Conservation (phyloP, 1,140 invertebrate genomes). For the Halesus radiatus region DNA sequence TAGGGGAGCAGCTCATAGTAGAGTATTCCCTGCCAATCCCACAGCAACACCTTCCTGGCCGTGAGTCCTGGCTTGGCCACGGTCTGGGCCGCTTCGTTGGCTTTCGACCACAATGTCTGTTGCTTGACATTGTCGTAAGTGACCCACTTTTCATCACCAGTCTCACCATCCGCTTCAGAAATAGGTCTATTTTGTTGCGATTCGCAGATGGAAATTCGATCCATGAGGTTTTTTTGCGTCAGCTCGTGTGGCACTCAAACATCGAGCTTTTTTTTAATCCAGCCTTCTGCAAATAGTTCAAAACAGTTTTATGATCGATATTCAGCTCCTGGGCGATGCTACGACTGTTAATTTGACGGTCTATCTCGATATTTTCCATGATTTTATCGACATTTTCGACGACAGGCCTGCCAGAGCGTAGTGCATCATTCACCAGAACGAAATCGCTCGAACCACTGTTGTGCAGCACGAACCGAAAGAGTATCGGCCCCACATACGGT, state of each 20-base stretch:
- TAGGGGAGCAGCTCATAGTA: constrained; percentile 10
- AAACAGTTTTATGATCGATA: constrained; percentile 12
- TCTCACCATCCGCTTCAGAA: constrained; percentile 16
- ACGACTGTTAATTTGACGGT: constrained; percentile 13
- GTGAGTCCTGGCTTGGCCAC: background rate
- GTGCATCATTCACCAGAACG: constrained; percentile 15
- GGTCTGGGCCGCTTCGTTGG: no score
- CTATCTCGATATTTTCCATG: constrained; percentile 23
- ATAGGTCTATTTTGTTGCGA: constrained; percentile 21
- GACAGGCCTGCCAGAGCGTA: constrained; percentile 18
- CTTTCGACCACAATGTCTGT: no score
- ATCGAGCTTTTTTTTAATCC: constrained; percentile 15
- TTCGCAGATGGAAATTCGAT: constrained; percentile 18
- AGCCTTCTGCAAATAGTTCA: constrained; percentile 8
- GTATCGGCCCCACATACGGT: no score
- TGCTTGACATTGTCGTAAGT: no score
- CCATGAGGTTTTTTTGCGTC: constrained; percentile 26
- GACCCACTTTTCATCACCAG: no score
- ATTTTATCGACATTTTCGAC: constrained; percentile 25
- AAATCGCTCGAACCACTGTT: constrained; percentile 24
- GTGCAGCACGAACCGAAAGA: constrained; percentile 17
- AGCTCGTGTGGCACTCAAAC: constrained; percentile 15
- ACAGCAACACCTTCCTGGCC: constrained; percentile 14
- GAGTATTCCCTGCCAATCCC: constrained; percentile 25
- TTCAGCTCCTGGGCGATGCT: constrained; percentile 22